Conservation (phyloP, 2,888 invertebrate genomes). For the Vanessa cardui region DNA sequence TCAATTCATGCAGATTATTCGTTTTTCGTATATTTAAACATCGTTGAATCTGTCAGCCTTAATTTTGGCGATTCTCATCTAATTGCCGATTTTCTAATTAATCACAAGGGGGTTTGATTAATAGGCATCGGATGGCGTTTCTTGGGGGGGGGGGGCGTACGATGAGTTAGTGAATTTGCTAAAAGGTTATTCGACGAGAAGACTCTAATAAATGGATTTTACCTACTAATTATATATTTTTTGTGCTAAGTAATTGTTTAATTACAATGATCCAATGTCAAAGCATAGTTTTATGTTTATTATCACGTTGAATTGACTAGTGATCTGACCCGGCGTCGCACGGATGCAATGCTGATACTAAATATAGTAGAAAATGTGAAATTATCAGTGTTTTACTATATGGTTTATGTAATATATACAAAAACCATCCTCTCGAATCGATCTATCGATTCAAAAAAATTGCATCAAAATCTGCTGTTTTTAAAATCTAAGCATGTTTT, state of each 20-base stretch:
- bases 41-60: slow-evolving; percentile 37
- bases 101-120: slow-evolving; percentile 79
- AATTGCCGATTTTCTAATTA: slow-evolving; percentile 80
- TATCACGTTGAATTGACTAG: neutral
- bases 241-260: neutral
- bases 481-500: no score
- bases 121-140: slow-evolving; percentile 64
- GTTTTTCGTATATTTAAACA: slow-evolving; percentile 13
- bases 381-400: no score
- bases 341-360: no score
- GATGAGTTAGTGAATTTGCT: slow-evolving; percentile 66
- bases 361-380: no score
- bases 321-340: no score
- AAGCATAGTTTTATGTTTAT: neutral
- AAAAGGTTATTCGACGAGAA: slow-evolving; percentile 46
- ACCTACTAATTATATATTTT: slow-evolving; percentile 8
- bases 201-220: slow-evolving; percentile 64
- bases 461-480: no score
- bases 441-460: no score
- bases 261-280: neutral
- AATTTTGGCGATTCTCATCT: slow-evolving; percentile 62
- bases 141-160: slow-evolving; percentile 38
- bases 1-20: neutral
- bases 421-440: no score
- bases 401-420: no score